A percentile compares a stretch with the other conserved stretches of the same genome.
phyloP scores from a whole-genome alignment of 2,888 invertebrate genomes.

The Amiota minor region DNA sequence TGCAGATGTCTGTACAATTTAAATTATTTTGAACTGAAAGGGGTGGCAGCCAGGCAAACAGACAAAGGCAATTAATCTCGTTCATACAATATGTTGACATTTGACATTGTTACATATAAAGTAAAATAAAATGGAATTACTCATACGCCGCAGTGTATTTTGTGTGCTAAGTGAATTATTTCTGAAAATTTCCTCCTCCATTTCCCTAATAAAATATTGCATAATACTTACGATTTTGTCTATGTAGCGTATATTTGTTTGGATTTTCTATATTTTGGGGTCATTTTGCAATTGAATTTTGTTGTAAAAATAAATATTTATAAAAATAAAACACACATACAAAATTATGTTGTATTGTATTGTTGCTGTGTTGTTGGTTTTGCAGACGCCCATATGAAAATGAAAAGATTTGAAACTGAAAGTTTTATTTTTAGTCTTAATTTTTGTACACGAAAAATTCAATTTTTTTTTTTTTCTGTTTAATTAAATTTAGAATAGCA shows the following conservation, averaged over 20 bases:
- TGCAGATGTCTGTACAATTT: no score
- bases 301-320: neutral
- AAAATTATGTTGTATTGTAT: neutral
- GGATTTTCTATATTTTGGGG: neutral
- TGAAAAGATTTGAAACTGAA: slow-evolving; percentile 13
- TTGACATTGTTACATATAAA: no score
- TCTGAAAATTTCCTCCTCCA: neutral
- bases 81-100: no score
- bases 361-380: neutral
- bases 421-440: slow-evolving; percentile 22
- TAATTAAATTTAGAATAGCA: neutral
- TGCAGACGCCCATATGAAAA: neutral
- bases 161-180: neutral
- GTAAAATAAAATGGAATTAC: neutral
- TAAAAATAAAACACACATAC: neutral
- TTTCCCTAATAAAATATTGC: neutral
- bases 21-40: no score
- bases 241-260: neutral
- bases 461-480: neutral
- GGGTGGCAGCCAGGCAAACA: no score
- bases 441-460: slow-evolving; percentile 5
- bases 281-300: slow-evolving; percentile 6
- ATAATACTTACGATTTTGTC: neutral
- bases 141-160: neutral
- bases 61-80: no score